Evolutionary conservation across 2,113 vertebrate species (phyloP).

Genomic region (Burhinus bistriatus): DNA sequence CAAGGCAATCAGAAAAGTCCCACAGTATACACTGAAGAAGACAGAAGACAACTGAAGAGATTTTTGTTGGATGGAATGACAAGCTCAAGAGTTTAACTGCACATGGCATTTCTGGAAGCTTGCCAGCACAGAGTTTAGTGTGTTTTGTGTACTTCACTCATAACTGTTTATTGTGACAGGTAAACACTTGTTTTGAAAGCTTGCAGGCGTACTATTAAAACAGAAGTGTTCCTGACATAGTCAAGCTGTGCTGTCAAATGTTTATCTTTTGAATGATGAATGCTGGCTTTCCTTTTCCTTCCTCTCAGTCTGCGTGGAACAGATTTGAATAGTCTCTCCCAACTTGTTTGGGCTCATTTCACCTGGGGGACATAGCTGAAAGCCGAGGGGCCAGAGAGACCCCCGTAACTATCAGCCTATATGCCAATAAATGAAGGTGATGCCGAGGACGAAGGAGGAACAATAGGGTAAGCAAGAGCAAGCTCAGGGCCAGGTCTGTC

Average conservation of each 20-base stretch:
- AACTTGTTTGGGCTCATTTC: not conserved
- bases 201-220: slow-evolving; percentile 79
- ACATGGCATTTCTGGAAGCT: slow-evolving; percentile 63
- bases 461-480: not conserved
- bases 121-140: slow-evolving; percentile 68
- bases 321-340: not conserved
- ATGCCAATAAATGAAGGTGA: not conserved
- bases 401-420: not conserved
- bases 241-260: slow-evolving; percentile 79
- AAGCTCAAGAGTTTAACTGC: slow-evolving; percentile 63
- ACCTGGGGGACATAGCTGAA: not conserved
- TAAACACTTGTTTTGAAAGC: slow-evolving; percentile 84
- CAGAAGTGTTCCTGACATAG: slow-evolving; percentile 79
- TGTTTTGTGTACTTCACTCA: slow-evolving; percentile 77
- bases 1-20: not conserved
- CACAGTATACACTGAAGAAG: not conserved
- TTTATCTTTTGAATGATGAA: slow-evolving; percentile 73
- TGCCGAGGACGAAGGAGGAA: not conserved
- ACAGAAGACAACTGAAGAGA: slow-evolving; percentile 39
- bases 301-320: not conserved
- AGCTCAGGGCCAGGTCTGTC: not conserved
- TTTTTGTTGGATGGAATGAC: slow-evolving; percentile 62
- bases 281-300: slow-evolving; percentile 38
- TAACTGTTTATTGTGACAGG: slow-evolving; percentile 83
- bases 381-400: not conserved